Evolutionary conservation across 2,113 vertebrate genomes (phyloP).

Genomic region (Bettongia penicillata): DNA sequence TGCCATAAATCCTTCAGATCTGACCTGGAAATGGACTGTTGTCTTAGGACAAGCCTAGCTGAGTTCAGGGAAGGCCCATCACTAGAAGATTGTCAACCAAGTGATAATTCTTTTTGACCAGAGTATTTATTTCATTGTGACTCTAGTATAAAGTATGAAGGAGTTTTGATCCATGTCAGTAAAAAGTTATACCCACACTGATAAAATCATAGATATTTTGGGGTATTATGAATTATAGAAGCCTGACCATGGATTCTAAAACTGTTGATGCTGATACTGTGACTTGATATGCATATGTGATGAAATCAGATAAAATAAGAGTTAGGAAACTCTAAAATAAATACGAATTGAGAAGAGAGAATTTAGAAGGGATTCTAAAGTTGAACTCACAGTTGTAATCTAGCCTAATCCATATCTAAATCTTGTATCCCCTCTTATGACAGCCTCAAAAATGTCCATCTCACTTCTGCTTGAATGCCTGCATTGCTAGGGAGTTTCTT

Average conservation of each 20-base stretch:
- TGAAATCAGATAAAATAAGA: neutral
- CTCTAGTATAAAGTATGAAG: neutral
- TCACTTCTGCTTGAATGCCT: neutral
- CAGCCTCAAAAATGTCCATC: neutral
- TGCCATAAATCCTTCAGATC: neutral
- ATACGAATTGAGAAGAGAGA: neutral
- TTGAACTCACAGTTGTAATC: neutral
- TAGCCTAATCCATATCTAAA: neutral
- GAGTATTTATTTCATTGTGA: neutral
- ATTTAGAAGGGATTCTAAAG: neutral
- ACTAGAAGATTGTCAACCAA: neutral
- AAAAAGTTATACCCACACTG: neutral
- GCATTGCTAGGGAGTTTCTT: neutral
- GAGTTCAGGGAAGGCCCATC: neutral
- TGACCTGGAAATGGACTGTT: neutral
- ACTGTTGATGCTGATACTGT: neutral
- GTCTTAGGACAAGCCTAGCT: neutral
- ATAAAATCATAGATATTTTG: neutral
- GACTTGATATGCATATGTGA: neutral
- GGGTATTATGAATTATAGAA: neutral
- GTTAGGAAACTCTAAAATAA: neutral
- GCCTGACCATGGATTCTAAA: neutral
- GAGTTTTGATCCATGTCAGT: neutral
- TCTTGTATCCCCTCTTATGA: neutral
- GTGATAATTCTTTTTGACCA: neutral